phyloP scores from a whole-genome alignment of 2,797 vertebrate species.

The Hemibagrus guttatus region DNA sequence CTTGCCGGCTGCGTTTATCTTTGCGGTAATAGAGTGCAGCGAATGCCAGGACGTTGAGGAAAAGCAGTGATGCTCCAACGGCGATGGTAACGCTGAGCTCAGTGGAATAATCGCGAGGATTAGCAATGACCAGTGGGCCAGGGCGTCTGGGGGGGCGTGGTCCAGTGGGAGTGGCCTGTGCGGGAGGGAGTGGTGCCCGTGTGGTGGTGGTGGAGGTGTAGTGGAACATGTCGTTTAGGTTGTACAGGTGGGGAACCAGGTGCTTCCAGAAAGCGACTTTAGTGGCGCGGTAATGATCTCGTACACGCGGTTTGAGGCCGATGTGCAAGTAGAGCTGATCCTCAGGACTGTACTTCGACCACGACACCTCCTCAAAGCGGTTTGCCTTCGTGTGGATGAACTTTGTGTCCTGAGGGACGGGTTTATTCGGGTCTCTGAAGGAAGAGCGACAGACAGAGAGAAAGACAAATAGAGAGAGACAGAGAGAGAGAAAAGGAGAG shows the following conservation, averaged over 20 bases:
- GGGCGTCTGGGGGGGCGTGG: conserved; percentile 69
- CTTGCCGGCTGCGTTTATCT: conserved; percentile 84
- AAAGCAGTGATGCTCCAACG: conserved; percentile 85
- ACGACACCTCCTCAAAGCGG: conserved; percentile 87
- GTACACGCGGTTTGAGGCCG: conserved; percentile 85
- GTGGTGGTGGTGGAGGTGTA: conserved; percentile 88
- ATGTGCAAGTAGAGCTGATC: conserved; percentile 90
- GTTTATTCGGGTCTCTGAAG: conserved; percentile 85
- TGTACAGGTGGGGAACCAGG: conserved; percentile 88
- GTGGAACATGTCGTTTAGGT: conserved; percentile 90
- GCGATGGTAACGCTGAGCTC: conserved; percentile 66
- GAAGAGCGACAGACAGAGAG: neutral
- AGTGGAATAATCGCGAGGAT: conserved; percentile 87
- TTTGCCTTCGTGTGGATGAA: conserved; percentile 92
- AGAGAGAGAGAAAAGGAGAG: neutral
- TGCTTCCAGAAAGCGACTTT: conserved; percentile 92
- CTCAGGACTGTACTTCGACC: conserved; percentile 88
- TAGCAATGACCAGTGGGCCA: conserved; percentile 82
- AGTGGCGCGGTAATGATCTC: conserved; percentile 87
- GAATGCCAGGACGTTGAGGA: conserved; percentile 87
- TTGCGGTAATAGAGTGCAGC: conserved; percentile 89
- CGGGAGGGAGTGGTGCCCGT: conserved; percentile 84
- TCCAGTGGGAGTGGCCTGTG: conserved; percentile 80
- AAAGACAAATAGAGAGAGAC: neutral
- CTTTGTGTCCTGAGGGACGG: conserved; percentile 88